phyloP scores from a whole-genome alignment of 2,888 invertebrate species.

The Drosophila neutralis region DNA sequence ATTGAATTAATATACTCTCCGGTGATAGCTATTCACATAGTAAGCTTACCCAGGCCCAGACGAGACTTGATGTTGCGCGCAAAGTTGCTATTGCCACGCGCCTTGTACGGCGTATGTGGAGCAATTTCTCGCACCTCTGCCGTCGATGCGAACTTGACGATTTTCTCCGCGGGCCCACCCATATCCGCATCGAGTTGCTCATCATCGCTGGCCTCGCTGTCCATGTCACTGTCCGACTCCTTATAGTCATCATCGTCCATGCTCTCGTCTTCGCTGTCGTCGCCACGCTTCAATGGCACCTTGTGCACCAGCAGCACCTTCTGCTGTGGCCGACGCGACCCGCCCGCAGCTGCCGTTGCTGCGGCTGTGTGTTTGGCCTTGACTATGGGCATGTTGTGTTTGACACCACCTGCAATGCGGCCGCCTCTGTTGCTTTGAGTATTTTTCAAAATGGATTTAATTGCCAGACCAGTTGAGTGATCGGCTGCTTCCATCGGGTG shows the following conservation, averaged over 20 bases:
- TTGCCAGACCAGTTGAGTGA: conserved; percentile 49
- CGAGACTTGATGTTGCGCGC: conserved; percentile 74
- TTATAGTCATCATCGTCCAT: conserved; percentile 62
- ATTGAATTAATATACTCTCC: neutral
- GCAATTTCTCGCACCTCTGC: conserved; percentile 85
- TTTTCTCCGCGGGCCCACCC: conserved; percentile 74
- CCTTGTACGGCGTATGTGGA: conserved; percentile 60
- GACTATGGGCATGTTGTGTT: conserved; percentile 59
- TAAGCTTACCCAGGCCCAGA: conserved; percentile 67
- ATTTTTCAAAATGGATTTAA: conserved; percentile 83
- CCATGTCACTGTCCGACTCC: conserved; percentile 58
- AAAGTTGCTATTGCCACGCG: conserved; percentile 58
- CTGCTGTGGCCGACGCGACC: conserved; percentile 70
- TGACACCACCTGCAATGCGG: conserved; percentile 17
- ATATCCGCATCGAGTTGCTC: conserved; percentile 48
- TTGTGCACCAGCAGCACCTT: conserved; percentile 84
- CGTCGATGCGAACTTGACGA: conserved; percentile 84
- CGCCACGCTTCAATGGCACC: conserved; percentile 82
- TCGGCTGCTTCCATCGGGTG: conserved; percentile 37
- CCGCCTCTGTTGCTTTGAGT: conserved; percentile 33
- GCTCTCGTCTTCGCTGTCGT: conserved; percentile 71
- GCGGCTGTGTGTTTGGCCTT: conserved; percentile 69
- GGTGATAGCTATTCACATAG: neutral
- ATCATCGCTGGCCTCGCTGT: conserved; percentile 35
- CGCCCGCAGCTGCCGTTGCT: conserved; percentile 29